Conservation (phyloP, 30 jellyfish, hydroid and myxozoan genomes). For the Catostylus mosaicus region DNA sequence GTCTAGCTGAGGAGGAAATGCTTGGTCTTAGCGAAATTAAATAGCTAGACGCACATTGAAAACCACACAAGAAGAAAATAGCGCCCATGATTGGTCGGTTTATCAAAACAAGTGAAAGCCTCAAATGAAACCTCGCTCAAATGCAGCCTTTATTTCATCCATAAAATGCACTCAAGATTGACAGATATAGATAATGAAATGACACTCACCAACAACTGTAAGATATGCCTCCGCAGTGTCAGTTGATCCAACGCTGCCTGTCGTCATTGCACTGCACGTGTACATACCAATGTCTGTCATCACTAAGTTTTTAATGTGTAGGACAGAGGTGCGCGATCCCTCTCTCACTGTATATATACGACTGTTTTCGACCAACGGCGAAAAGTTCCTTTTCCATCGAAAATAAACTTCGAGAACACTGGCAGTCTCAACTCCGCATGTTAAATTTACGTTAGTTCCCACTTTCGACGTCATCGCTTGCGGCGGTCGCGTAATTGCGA, state of each 20-base stretch:
- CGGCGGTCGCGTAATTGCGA: slow-evolving; percentile 68
- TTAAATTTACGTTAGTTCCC: slow-evolving; percentile 50
- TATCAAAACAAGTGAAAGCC: too few relatives aligned
- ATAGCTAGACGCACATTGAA: too few relatives aligned
- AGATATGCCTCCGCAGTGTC: slow-evolving; percentile 68
- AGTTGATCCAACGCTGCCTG: slow-evolving; percentile 68
- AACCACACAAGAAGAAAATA: too few relatives aligned
- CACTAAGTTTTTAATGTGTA: slow-evolving; percentile 24
- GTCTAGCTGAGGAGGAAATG: too few relatives aligned
- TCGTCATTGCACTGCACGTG: slow-evolving; percentile 64
- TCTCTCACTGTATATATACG: slow-evolving; percentile 37
- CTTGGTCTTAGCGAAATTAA: too few relatives aligned
- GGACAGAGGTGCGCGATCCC: slow-evolving; percentile 60
- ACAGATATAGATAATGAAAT: neutral
- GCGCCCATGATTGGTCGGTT: too few relatives aligned
- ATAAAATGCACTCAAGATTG: neutral
- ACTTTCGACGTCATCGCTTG: slow-evolving; percentile 48
- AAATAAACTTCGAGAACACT: slow-evolving; percentile 63
- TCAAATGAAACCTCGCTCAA: too few relatives aligned
- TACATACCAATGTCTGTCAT: slow-evolving; percentile 76
- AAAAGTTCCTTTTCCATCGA: slow-evolving; percentile 66
- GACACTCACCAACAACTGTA: slow-evolving; percentile 64
- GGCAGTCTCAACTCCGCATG: slow-evolving; percentile 80
- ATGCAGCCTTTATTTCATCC: neutral
- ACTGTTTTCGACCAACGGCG: slow-evolving; percentile 12